Conservation (phyloP, 1,140 invertebrate genomes). For the Trichonephila clavipes region DNA sequence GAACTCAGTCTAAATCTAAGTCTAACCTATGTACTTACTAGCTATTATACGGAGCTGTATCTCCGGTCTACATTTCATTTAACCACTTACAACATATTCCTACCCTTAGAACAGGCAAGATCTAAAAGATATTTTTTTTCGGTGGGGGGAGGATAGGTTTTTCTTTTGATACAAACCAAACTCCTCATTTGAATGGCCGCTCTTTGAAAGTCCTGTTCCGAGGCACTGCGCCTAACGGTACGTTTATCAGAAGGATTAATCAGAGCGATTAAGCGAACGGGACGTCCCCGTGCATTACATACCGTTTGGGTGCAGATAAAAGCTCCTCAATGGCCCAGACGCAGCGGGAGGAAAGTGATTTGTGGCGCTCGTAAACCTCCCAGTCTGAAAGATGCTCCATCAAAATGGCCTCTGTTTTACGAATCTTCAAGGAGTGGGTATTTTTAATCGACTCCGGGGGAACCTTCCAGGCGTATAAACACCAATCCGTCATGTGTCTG, state of each 20-base stretch:
- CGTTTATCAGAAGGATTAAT: slow-evolving; percentile 6
- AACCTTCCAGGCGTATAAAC: slow-evolving; percentile 19
- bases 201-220: neutral
- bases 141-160: too few species aligned
- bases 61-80: too few species aligned
- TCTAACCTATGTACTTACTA: too few species aligned
- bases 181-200: too few species aligned
- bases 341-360: slow-evolving; percentile 50
- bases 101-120: too few species aligned
- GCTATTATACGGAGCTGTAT: too few species aligned
- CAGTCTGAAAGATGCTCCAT: slow-evolving; percentile 27
- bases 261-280: slow-evolving; percentile 8
- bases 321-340: slow-evolving; percentile 27
- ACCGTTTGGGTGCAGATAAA: slow-evolving; percentile 55
- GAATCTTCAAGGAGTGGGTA: slow-evolving; percentile 16
- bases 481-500: neutral
- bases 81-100: too few species aligned
- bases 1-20: too few species aligned
- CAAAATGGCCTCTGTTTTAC: slow-evolving; percentile 30
- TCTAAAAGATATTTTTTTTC: too few species aligned
- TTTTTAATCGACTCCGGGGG: slow-evolving; percentile 9
- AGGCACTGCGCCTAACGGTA: neutral
- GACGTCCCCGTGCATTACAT: slow-evolving; percentile 56
- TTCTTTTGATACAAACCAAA: too few species aligned
- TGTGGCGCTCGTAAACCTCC: slow-evolving; percentile 62